phyloP scores from a whole-genome alignment of 1,140 invertebrate species.

The Zaprionus ghesquierei region DNA sequence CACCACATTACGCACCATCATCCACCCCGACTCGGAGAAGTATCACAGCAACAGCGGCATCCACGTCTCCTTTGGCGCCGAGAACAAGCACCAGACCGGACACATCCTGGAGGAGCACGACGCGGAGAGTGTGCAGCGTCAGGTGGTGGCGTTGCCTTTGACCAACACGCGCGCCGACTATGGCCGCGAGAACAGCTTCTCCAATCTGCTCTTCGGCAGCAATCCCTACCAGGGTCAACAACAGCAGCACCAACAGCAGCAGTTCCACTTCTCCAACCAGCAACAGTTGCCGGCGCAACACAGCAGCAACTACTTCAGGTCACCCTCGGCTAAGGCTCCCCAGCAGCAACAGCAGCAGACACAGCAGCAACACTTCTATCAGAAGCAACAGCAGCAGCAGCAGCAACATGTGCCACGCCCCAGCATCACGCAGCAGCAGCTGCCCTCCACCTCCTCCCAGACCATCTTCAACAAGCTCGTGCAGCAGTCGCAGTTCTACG shows the following conservation, averaged over 20 bases:
- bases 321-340: slow-evolving; percentile 3
- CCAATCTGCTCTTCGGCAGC: slow-evolving; percentile 49
- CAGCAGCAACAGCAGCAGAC: slow-evolving; percentile 71
- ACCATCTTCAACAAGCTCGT: slow-evolving; percentile 69
- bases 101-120: slow-evolving; percentile 83
- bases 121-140: slow-evolving; percentile 85
- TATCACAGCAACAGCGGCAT: slow-evolving; percentile 90
- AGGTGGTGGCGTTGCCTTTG: slow-evolving; percentile 84
- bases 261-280: slow-evolving; percentile 32
- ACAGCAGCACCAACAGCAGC: slow-evolving; percentile 32
- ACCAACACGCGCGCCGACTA: slow-evolving; percentile 63
- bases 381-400: slow-evolving; percentile 65
- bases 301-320: slow-evolving; percentile 39
- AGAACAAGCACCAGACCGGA: slow-evolving; percentile 84
- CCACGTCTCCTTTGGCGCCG: slow-evolving; percentile 89
- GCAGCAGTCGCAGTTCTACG: slow-evolving; percentile 83
- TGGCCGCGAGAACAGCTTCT: slow-evolving; percentile 57
- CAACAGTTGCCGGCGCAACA: slow-evolving; percentile 75
- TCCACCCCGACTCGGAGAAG: slow-evolving; percentile 91
- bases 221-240: slow-evolving; percentile 27
- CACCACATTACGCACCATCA: slow-evolving; percentile 91
- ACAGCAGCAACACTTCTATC: slow-evolving; percentile 50
- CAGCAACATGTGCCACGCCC: slow-evolving; percentile 43
- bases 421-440: slow-evolving; percentile 61
- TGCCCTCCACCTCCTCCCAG: slow-evolving; percentile 59